Evolutionary conservation across 1,140 invertebrate genomes (phyloP).

Genomic region (Zaprionus inermis): DNA sequence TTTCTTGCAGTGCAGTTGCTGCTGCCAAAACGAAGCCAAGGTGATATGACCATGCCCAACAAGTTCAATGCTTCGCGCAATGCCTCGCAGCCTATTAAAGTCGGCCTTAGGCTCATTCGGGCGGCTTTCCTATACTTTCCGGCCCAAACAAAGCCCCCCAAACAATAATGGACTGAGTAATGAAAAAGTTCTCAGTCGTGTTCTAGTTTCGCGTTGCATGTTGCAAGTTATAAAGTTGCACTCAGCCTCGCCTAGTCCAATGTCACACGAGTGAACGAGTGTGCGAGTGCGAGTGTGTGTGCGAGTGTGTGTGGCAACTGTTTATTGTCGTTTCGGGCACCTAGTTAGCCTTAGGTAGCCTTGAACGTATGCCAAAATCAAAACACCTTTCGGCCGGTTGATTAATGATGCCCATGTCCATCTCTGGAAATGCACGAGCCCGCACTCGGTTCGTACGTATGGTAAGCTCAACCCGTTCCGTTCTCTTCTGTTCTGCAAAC

Average conservation of each 20-base stretch:
- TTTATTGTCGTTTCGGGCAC: constrained; percentile 49
- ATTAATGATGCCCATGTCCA: constrained; percentile 63
- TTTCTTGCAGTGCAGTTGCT: constrained; percentile 8
- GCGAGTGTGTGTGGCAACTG: constrained; percentile 56
- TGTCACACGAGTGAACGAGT: constrained; percentile 52
- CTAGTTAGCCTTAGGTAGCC: constrained; percentile 46
- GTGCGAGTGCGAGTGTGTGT: constrained; percentile 12
- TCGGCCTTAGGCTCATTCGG: constrained; percentile 68
- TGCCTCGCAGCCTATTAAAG: constrained; percentile 63
- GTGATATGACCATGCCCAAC: constrained; percentile 41
- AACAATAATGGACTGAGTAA: constrained; percentile 48
- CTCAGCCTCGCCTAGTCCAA: constrained; percentile 59
- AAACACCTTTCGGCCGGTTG: constrained; percentile 57
- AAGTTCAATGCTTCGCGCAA: constrained; percentile 73
- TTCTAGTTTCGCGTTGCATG: constrained; percentile 73
- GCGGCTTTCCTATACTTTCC: constrained; percentile 40
- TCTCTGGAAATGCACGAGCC: constrained; percentile 61
- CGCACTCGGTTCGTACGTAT: too few species aligned
- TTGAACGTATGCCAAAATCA: constrained; percentile 78
- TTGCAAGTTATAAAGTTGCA: constrained; percentile 66
- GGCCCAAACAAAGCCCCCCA: constrained; percentile 68
- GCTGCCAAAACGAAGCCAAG: constrained; percentile 42
- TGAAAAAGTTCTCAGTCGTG: constrained; percentile 78
- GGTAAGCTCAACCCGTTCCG: constrained; percentile 38
- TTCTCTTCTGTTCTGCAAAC: constrained; percentile 25